Percentiles rank a stretch among this genome's conserved stretches.
Evolutionary conservation across 2,888 invertebrate genomes (phyloP).

Genomic region (Lypha dubia): DNA sequence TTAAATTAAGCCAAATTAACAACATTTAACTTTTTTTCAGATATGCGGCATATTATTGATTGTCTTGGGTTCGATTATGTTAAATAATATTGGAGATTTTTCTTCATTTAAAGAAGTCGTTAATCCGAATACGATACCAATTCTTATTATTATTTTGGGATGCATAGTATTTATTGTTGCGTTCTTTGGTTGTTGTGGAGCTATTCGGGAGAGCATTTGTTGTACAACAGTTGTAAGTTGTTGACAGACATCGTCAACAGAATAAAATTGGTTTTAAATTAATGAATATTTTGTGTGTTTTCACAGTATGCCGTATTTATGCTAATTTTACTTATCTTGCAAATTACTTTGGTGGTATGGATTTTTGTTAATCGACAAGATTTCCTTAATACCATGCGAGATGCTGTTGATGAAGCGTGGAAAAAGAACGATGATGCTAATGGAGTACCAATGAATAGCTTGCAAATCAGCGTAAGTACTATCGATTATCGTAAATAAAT

Average conservation of each 20-base stretch:
- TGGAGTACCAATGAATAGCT: constrained; percentile 78
- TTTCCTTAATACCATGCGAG: constrained; percentile 84
- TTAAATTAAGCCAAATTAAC: no score
- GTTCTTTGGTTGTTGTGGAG: constrained; percentile 96
- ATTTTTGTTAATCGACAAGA: constrained; percentile 87
- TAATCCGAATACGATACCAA: constrained; percentile 86
- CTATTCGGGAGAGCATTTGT: constrained; percentile 93
- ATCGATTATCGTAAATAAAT: background rate
- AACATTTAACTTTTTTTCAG: constrained; percentile 83
- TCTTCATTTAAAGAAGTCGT: constrained; percentile 83
- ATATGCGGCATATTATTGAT: constrained; percentile 88
- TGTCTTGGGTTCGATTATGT: constrained; percentile 87
- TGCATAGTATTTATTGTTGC: constrained; percentile 90
- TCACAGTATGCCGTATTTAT: constrained; percentile 90
- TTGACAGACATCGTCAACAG: background rate
- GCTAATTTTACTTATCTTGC: constrained; percentile 88
- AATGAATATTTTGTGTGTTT: constrained; percentile 1
- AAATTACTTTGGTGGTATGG: constrained; percentile 88
- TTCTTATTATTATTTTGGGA: constrained; percentile 88
- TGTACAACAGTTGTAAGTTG: constrained; percentile 91
- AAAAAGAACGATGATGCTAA: constrained; percentile 73
- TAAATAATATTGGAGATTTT: constrained; percentile 85
- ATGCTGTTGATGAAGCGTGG: constrained; percentile 84
- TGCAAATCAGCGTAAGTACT: constrained; percentile 78
- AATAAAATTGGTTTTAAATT: background rate